These are phyloP conservation scores for Pachyrhynchus sulphureomaculatus DNA, from an alignment of 1,140 invertebrate genomes.

Conservation along the genomic window DNA sequence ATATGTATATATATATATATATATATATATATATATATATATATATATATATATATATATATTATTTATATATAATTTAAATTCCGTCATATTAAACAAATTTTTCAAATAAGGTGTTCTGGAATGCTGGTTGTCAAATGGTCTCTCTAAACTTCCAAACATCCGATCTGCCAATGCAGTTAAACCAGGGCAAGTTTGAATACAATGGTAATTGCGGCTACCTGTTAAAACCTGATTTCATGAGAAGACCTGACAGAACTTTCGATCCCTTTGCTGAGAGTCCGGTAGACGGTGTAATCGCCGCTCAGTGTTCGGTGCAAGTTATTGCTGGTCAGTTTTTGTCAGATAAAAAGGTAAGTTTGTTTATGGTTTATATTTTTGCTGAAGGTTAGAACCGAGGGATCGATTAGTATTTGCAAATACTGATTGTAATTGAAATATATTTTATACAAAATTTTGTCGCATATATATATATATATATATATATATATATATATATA, in stretches of 20 bases:
- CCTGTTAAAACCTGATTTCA: slow-evolving; percentile 98
- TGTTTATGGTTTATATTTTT: slow-evolving; percentile 37
- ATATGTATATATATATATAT: no score
- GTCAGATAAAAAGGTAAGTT: slow-evolving; percentile 89
- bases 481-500: no score
- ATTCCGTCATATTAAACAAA: not conserved
- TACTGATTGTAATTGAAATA: no score
- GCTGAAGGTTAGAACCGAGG: not conserved
- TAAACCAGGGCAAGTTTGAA: slow-evolving; percentile 99
- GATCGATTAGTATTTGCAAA: no score
- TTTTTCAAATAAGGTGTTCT: slow-evolving; percentile 68
- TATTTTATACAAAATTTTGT: no score
- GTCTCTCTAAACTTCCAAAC: slow-evolving; percentile 99
- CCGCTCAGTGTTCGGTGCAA: slow-evolving; percentile 96
- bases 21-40: no score
- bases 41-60: no score
- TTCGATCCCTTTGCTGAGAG: slow-evolving; percentile 99
- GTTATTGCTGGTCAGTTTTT: slow-evolving; percentile 99
- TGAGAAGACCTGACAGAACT: slow-evolving; percentile 91
- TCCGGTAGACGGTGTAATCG: slow-evolving; percentile 99
- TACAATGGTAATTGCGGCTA: slow-evolving; percentile 97
- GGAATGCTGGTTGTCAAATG: slow-evolving; percentile 95
- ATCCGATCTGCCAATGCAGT: slow-evolving; percentile 97
- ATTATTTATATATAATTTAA: no score
- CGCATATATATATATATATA: no score